Evolutionary conservation across 2,113 vertebrate species (phyloP).

Genomic region (Chlamydotis undulata): DNA sequence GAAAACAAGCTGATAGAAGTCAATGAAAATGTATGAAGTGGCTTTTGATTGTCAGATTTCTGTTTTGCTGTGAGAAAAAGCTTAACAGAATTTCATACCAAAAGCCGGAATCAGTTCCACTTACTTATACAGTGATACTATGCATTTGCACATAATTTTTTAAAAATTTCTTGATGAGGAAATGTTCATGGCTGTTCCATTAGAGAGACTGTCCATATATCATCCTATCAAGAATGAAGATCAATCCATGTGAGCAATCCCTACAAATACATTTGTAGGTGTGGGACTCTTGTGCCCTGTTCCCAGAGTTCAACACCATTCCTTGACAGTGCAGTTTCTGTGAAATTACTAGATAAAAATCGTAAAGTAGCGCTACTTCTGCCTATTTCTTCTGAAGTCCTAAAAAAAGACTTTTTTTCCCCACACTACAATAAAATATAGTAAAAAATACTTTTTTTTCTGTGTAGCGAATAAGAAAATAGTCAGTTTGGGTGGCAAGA

Average conservation of each 20-base stretch:
- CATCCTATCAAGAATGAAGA: not conserved
- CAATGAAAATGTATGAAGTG: not conserved
- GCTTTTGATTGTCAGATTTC: not conserved
- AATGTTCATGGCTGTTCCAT: not conserved
- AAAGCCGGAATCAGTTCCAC: not conserved
- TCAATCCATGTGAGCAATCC: not conserved
- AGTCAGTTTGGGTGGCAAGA: not conserved
- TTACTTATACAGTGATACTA: not conserved
- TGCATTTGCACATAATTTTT: not conserved
- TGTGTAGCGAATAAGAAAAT: not conserved
- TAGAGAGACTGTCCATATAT: not conserved
- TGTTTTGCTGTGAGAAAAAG: not conserved
- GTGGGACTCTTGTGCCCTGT: fast-evolving
- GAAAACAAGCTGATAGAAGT: not conserved
- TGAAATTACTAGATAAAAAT: not conserved
- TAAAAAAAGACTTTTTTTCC: not conserved
- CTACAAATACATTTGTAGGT: not conserved
- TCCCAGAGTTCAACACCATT: not conserved
- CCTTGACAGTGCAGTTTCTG: not conserved
- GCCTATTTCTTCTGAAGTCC: not conserved
- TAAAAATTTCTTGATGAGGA: not conserved
- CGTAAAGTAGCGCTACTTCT: not conserved
- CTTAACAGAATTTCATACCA: not conserved
- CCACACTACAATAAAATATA: not conserved
- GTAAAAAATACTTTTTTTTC: not conserved